A percentile compares a stretch with the other conserved stretches of the same genome.
Evolutionary conservation across 1,140 invertebrate genomes (phyloP).

Genomic region (Tribolium castaneum): DNA sequence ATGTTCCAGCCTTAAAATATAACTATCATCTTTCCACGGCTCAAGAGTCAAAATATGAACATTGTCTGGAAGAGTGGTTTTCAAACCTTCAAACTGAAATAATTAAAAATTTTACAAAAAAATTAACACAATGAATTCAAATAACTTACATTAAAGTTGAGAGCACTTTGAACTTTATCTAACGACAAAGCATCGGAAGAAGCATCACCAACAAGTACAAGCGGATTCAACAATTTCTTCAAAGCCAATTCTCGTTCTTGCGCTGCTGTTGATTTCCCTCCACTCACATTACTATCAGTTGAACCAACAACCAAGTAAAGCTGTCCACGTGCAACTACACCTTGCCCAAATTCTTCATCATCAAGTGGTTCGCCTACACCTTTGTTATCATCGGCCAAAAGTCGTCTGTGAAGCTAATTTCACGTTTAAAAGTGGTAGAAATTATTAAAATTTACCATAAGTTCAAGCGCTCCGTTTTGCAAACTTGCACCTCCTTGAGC

Average conservation of each 20-base stretch:
- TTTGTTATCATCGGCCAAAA: slow-evolving; percentile 89
- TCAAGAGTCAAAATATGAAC: slow-evolving; percentile 88
- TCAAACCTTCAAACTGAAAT: slow-evolving; percentile 47
- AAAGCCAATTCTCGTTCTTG: slow-evolving; percentile 43
- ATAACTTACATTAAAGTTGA: slow-evolving; percentile 36
- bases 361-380: slow-evolving; percentile 93
- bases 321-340: slow-evolving; percentile 83
- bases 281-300: not conserved
- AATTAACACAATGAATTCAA: not conserved
- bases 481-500: slow-evolving; percentile 36
- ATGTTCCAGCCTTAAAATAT: slow-evolving; percentile 88
- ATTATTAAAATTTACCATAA: no score
- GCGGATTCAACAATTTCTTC: slow-evolving; percentile 42
- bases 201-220: slow-evolving; percentile 43
- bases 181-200: slow-evolving; percentile 5
- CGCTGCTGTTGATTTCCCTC: slow-evolving; percentile 11
- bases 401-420: slow-evolving; percentile 81
- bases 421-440: not conserved
- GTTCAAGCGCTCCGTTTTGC: not conserved
- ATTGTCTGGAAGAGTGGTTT: slow-evolving; percentile 74
- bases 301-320: slow-evolving; percentile 67
- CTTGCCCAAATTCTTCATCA: slow-evolving; percentile 79
- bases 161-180: not conserved
- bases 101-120: not conserved
- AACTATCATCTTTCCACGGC: slow-evolving; percentile 75